Evolutionary conservation across 2,797 vertebrate species (phyloP).

Genomic region (Fundulus diaphanus): DNA sequence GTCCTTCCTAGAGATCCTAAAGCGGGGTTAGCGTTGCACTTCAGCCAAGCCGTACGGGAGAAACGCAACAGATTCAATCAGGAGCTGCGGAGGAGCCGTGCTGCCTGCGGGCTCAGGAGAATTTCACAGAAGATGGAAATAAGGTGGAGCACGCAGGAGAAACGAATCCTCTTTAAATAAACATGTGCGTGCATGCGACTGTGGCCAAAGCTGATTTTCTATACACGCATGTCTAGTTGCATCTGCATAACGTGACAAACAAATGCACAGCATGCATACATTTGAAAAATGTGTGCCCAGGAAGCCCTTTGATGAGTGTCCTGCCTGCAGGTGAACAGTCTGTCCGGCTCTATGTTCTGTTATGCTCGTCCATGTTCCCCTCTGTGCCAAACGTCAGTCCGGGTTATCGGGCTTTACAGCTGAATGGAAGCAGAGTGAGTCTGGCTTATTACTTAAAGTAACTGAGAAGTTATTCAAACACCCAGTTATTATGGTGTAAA

Average conservation of each 20-base stretch:
- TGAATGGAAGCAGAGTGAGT: conserved; percentile 81
- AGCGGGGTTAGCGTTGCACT: conserved; percentile 90
- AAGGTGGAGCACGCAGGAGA: conserved; percentile 29
- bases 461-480: conserved; percentile 83
- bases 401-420: conserved; percentile 68
- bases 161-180: conserved; percentile 5
- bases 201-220: conserved; percentile 15
- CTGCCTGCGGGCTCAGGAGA: conserved; percentile 74
- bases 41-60: conserved; percentile 97
- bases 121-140: conserved; percentile 59
- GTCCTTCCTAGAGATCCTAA: conserved; percentile 85
- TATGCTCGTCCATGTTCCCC: conserved; percentile 54
- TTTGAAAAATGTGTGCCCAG: conserved; percentile 78
- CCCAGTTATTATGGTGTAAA: conserved; percentile 82
- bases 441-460: conserved; percentile 77
- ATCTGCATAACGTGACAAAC: conserved; percentile 66
- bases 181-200: not conserved
- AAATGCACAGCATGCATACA: conserved; percentile 75
- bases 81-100: conserved; percentile 80
- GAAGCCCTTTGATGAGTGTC: conserved; percentile 79
- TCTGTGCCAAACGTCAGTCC: conserved; percentile 72
- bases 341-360: conserved; percentile 53
- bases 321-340: conserved; percentile 53
- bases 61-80: conserved; percentile 88
- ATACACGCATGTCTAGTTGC: conserved; percentile 27